A percentile compares a stretch with the other conserved stretches of the same genome.
Evolutionary conservation across 1,140 invertebrate genomes (phyloP).

Genomic region (Leguminivora glycinivorella): DNA sequence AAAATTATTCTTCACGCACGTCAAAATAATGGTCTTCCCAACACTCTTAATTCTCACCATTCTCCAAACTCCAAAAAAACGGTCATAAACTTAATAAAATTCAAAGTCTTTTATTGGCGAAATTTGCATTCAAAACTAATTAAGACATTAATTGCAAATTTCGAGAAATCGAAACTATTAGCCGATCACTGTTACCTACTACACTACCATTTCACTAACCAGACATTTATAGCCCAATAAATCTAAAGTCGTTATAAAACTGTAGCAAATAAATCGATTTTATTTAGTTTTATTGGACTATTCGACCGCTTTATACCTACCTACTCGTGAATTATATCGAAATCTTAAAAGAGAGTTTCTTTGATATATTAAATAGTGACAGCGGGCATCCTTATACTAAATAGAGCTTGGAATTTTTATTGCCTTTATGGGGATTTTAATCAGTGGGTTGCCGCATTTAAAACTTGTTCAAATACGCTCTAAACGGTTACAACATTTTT

Average conservation of each 20-base stretch:
- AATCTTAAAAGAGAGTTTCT: neutral
- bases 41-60: constrained; percentile 25
- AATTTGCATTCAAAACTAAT: constrained; percentile 1
- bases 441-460: neutral
- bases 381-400: neutral
- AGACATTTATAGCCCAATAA: constrained; percentile 11
- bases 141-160: neutral
- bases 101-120: neutral
- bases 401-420: neutral
- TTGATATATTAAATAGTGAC: neutral
- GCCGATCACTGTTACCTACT: neutral
- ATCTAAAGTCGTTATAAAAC: neutral
- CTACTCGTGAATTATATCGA: neutral
- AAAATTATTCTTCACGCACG: neutral
- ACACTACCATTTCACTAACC: constrained; percentile 1
- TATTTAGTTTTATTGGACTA: neutral
- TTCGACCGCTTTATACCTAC: neutral
- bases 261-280: constrained; percentile 1
- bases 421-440: constrained; percentile 8
- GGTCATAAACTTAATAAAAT: constrained; percentile 5
- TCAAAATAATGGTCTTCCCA: neutral
- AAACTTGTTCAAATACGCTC: neutral
- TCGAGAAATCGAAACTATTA: neutral
- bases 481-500: too few species aligned
- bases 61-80: neutral